Evolutionary conservation across 2,113 vertebrate genomes (phyloP), one percentile per base, ranked within the genome.

Genomic region (Bagarius yarrelli): DNA sequence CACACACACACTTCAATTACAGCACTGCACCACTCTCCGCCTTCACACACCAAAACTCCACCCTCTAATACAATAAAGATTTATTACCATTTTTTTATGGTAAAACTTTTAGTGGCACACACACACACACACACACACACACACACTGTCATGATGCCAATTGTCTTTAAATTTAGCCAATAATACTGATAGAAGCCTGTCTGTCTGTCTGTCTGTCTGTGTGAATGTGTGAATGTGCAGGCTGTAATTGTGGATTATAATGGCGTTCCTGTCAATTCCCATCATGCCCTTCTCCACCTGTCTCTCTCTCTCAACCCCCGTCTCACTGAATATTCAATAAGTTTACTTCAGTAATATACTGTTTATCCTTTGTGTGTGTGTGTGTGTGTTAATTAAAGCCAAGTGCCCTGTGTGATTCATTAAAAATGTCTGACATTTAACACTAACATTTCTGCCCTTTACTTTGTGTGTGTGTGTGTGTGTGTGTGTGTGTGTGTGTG

Each of bases 21-120:
- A n/a, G 66, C n/a, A 13, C 66, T 69, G 13, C 78, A 15, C 75
- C 83, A 52, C 76, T 75, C 82, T 78, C 70, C 79, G 76, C 77
- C 83, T 75, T 88, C 77, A 55, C 52, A 81, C 89, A 85, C 88
- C 89, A 91, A 84, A 92, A 88, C 90, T 89, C 85, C 83, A 76
- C 63, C 83, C 78, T 88, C 76, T 83, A 74, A 81, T 85, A 72
- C 83, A 86, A 91, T 76, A 85, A 88, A 88, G 88, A 88, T 86
- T 87, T 78, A 85, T 80, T 6, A 52, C 23, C n/a, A n/a, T n/a
- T 25, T 67, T 16, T 36, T 67, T 25, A 67, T 19, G 36, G 34
- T 25, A 23, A 3, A 18, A 18, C 59, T 25, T 23, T n/a, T 12
- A 11, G n/a, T 3, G 4, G 19, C 69, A 50, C 44, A n/a, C 47